Evolutionary conservation across 2,797 vertebrate species (phyloP), one percentile per base, ranked within the genome.

Genomic region (Anomalospiza imberbis): DNA sequence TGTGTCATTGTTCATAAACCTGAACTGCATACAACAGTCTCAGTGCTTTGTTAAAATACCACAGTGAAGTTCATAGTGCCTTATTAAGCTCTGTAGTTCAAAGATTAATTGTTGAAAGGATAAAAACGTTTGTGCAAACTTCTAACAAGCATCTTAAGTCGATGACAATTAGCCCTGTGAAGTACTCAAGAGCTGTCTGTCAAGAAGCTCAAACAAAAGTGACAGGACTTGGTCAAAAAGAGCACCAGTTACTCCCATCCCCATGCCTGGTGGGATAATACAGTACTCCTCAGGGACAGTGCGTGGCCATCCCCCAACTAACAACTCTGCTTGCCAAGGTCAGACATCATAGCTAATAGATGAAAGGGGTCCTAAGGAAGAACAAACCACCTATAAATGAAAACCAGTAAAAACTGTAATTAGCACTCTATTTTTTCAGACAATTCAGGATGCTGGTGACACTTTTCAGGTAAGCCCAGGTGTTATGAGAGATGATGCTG

Each of bases 1-100:
- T 93, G 85, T 88, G 84, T 92, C 93, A 88, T 89, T 94, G 93
- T 91, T 95, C 91, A 83, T 87, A 94, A 93, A 91, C 79, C 87
- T 89, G 87, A 91, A 80, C 76, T 31, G 76, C 72, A 88, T 72
- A 93, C 17, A 93, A 71, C 78, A 80, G 84, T 85, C 72, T 91
- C 13, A 2, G 60, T 85, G 72, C 57, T 88, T 48, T 89, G 78
- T 91, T 91, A 93, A 89, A 89, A 88, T 89, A 77, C 48, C 1
- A 4, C 4, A 1, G 42, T 29, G 54, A 65, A 91, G 77, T 92
- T 95, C 72, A 74, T 51, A 83, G 65, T 31, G 68, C 72, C 54
- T 85, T 94, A 89, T 89, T 94, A 93, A 89, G 65, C 42, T 91
- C 93, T 74, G 34, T 44, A 83, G 88, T 89, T 94, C 88, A 91